These are phyloP conservation scores for Pseudocheirus occidentalis DNA, from an alignment of 2,797 vertebrate genomes.

Conservation along the genomic window DNA sequence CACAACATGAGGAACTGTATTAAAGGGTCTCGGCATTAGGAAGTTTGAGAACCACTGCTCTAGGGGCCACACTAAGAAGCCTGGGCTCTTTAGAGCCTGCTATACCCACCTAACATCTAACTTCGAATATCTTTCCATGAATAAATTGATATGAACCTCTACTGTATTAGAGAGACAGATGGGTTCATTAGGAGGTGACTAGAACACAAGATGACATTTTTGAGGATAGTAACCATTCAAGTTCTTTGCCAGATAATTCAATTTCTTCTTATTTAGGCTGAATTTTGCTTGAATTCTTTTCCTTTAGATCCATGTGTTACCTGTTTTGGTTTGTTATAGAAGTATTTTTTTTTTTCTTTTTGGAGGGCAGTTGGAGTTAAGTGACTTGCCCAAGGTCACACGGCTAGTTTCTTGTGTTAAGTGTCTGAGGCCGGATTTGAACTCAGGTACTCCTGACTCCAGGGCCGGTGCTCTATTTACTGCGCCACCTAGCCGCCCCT, in stretches of 20 bases:
- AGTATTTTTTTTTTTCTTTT: no score
- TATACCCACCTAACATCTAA: not conserved
- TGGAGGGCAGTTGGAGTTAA: no score
- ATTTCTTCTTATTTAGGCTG: not conserved
- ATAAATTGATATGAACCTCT: not conserved
- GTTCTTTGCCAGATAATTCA: not conserved
- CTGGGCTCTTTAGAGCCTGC: not conserved
- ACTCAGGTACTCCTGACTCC: no score
- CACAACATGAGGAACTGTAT: no score
- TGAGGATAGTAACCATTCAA: not conserved
- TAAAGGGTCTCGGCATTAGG: no score
- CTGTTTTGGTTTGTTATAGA: not conserved
- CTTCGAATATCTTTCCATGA: not conserved
- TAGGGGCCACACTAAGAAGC: not conserved
- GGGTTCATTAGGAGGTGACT: not conserved
- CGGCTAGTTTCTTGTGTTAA: no score
- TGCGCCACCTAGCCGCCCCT: no score
- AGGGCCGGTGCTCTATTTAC: no score
- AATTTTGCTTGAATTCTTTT: not conserved
- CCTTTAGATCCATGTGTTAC: not conserved
- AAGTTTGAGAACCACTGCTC: no score
- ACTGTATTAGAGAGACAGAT: not conserved
- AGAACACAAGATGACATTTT: not conserved
- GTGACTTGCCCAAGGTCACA: no score
- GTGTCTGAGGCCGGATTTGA: no score